Base-by-base conservation (phyloP, 1,140 invertebrate species). In the Macrosteles quadrilineatus region DNA sequence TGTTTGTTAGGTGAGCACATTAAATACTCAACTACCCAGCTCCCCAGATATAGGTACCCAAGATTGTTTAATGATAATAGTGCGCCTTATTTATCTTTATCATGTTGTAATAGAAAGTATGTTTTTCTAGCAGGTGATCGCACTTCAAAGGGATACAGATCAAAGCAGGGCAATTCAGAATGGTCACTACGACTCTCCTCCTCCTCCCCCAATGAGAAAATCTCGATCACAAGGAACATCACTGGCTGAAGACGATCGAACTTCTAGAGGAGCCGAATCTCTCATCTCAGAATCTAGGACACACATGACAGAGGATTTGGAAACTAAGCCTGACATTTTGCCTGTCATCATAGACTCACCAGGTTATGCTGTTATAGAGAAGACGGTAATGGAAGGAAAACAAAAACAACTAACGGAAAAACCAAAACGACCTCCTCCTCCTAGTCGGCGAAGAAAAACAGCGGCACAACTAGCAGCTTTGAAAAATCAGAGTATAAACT, bases 221-320 rank as follows among this genome's bases (percentile, higher is more conserved):
- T 81, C 83, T 0, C 75, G 85, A 27, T 90, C 89, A 0, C 78
- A 85, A 64, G 82, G 83, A 0, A 85, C 86, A 0, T 87, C 86
- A 0, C 72, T 87, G 12, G 84, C 83, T 2, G 79, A 78, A 68
- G 90, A 91, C 64, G 88, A 90, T 68, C 82, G 88, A 21, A 90
- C 88, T 1, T 91, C 89, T 0, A 84, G 86, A 67, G 90, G 88
- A 0, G 88, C 88, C 2, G 88, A 91, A 64, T 91, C 89, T 1
- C 75, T 86, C 3, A 64, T 71, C n/a, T 71, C 72, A 21, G 66
- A 71, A 36, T 30, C 72, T 6, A 71, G 70, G 59, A 68, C 71
- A 23, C 27, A 43, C 31, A 53, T 36, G 23, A 36, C 21, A 31
- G 57, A 69, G 29, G 68, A 69, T 30, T 17, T 19, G 2, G 66